Conservation (phyloP, 2,888 invertebrate species). For the Lasioglossum pauxillum region DNA sequence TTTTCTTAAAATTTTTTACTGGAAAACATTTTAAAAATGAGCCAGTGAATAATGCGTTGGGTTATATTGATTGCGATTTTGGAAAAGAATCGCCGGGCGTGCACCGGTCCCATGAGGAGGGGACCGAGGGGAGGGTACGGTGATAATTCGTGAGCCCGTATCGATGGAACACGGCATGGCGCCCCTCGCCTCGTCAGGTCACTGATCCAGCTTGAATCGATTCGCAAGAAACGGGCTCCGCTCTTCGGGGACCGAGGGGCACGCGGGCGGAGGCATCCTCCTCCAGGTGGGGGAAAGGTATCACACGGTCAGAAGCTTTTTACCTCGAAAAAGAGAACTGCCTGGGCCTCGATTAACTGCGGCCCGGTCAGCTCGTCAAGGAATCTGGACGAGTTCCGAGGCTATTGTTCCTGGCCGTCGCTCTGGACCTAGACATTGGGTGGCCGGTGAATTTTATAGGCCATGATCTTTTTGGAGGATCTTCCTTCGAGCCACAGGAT, state of each 20-base stretch:
- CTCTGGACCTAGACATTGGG: background rate
- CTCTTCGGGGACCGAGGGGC: constrained; percentile 37
- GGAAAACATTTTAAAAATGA: background rate
- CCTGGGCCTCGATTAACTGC: constrained; percentile 49
- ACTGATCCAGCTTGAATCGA: constrained; percentile 73
- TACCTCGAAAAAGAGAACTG: constrained; percentile 51
- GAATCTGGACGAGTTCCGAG: constrained; percentile 38
- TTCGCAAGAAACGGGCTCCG: constrained; percentile 66
- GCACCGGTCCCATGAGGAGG: background rate
- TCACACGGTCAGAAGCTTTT: constrained; percentile 52
- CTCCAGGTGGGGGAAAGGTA: constrained; percentile 35
- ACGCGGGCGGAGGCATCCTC: constrained; percentile 24
- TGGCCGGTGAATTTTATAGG: background rate
- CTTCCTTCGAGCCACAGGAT: background rate
- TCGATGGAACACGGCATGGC: constrained; percentile 59
- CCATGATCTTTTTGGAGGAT: background rate
- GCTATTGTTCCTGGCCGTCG: constrained; percentile 14
- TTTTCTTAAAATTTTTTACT: no score
- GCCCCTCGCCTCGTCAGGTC: constrained; percentile 67
- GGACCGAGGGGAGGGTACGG: background rate
- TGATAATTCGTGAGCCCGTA: constrained; percentile 69
- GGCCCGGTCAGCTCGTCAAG: constrained; percentile 29
- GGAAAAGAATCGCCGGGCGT: background rate
- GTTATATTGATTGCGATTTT: background rate
- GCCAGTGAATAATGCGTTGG: background rate